Evolutionary conservation across 2,888 invertebrate species (phyloP), one percentile per base, ranked within the genome.

Genomic region (Platycnemis pennipes): DNA sequence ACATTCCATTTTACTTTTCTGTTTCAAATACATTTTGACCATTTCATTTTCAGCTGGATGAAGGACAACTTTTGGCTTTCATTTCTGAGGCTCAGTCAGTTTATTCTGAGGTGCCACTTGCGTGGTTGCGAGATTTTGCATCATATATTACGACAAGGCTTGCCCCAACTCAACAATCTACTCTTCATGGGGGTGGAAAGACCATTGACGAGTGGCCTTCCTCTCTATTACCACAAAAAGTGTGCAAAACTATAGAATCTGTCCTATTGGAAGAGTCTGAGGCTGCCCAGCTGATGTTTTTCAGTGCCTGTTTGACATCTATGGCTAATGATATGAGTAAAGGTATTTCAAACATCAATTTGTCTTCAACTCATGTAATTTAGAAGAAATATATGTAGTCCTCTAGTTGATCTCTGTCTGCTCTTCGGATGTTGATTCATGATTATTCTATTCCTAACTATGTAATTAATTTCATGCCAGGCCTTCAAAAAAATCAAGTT

Each of bases 261-360:
- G 96, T 97, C 11, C 96, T 98, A 0, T 97, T 97, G 86, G 97
- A 97, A 94, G 97, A 98, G 16, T 98, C 98, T 0, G 97, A 97
- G 95, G 96, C 97, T 11, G 98, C 97, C 95, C 96, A 97, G 11
- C 97, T 98, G 95, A 96, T 98, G 95, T 98, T 98, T 96, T 98
- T 97, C 95, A 98, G 98, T 96, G 97, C 97, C 49, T 97, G 98
- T 63, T 96, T 98, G 37, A 97, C 97, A 13, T 97, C 97, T 31
- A 97, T 98, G 97, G 98, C 98, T 8, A 97, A 97, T 95, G 98
- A 98, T 95, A 97, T 98, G 97, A 97, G 97, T 94, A 98, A 98
- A 97, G 98, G 98, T 96, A 96, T 95, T 16, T n/a, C 13, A 16
- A n/a, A 3, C 8, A 37, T 37, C 0, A 0, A 16, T 49, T 16